Conservation (phyloP, 2,113 vertebrate genomes). For the Kryptolebias marmoratus region DNA sequence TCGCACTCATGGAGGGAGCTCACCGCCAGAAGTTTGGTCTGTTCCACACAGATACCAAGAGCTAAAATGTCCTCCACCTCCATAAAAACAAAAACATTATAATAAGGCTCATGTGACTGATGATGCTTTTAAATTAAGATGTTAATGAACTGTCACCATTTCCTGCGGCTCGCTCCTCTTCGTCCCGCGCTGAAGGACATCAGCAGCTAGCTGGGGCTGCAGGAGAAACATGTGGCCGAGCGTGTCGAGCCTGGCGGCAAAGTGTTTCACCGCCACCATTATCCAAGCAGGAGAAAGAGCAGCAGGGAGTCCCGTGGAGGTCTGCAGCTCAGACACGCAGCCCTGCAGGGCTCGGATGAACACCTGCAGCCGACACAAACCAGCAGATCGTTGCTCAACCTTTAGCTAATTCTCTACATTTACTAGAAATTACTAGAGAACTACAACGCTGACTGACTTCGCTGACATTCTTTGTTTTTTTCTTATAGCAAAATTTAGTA, state of each 20-base stretch:
- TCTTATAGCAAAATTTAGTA: too few relatives aligned
- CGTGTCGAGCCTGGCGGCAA: constrained; percentile 66
- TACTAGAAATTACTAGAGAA: too few relatives aligned
- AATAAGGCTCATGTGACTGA: not conserved
- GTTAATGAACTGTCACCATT: constrained; percentile 63
- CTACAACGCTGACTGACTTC: too few relatives aligned
- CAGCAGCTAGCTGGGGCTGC: constrained; percentile 52
- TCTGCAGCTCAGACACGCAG: constrained; percentile 72
- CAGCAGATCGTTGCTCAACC: not conserved
- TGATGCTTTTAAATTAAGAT: not conserved
- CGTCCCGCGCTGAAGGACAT: constrained; percentile 4
- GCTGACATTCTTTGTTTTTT: too few relatives aligned
- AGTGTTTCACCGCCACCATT: constrained; percentile 61
- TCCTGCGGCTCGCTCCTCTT: constrained; percentile 25
- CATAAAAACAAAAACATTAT: not conserved
- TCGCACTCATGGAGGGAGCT: constrained; percentile 57
- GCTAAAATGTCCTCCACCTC: constrained; percentile 77
- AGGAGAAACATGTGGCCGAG: constrained; percentile 71
- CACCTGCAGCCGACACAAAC: constrained; percentile 49
- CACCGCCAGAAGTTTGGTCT: constrained; percentile 57
- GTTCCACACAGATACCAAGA: constrained; percentile 72
- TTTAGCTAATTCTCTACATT: too few relatives aligned
- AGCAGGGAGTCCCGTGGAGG: constrained; percentile 1
- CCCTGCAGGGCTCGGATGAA: constrained; percentile 56
- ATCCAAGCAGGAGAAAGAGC: constrained; percentile 78